Evolutionary conservation across 2,113 vertebrate species (phyloP), one percentile per base, ranked within the genome.

Genomic region (Tautogolabrus adspersus): DNA sequence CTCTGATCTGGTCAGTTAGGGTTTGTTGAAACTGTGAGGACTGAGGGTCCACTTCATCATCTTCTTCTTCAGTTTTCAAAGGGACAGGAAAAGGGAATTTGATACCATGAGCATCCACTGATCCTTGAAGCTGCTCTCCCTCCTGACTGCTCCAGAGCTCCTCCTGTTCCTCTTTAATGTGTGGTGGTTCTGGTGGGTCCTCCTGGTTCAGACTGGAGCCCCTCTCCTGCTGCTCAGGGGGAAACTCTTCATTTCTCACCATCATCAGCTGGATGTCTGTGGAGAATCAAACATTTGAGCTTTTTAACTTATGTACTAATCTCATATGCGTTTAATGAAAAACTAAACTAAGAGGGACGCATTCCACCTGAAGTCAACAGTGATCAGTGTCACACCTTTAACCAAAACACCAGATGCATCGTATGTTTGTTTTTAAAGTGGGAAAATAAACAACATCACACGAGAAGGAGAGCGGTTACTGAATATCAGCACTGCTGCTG

Each of bases 101-200:
- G 10, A 10, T 69, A 54, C 34, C 13, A 21, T 58, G 22, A 30
- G 55, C 55, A 37, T 59, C 67, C 42, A 46, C 6, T 54, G 30
- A 22, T 3, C 62, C 65, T 40, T 3, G 44, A 60, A 60, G 68
- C 44, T 60, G 68, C 26, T 60, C 56, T 51, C 44, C 26, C 44
- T 62, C n/a, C 57, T 26, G 57, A 64, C 30, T 58, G 26, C 30
- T 75, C 13, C 40, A 51, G 5, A 40, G 9, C 2, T 75, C 62
- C n/a, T n/a, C n/a, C n/a, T n/a, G n/a, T 6, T 58, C 72, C 72
- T 65, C 42, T 58, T 75, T 75, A 49, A 75, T 59, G 30, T 51
- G 13, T 42, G 40, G 1, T 42, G 40, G 40, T 11, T 42, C 40
- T 40, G 37, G 12, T 10, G 42, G 26, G 2, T 52, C 30, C 23